These are phyloP conservation scores for Apodemus agrarius DNA, from an alignment of 2,797 vertebrate genomes.

Conservation along the genomic window DNA sequence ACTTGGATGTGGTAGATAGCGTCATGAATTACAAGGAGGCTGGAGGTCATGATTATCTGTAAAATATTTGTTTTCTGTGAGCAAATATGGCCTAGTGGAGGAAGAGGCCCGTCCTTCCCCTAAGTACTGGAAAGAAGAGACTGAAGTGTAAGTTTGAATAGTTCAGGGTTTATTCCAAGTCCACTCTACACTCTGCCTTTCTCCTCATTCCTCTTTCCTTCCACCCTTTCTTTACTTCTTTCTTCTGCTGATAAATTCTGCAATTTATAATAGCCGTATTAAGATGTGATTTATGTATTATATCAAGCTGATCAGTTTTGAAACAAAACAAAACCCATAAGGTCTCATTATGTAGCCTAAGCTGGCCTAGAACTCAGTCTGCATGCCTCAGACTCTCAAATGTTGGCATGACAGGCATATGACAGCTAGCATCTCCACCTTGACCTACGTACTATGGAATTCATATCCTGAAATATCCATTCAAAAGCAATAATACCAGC, in stretches of 20 bases:
- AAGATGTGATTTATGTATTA: background rate
- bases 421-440: background rate
- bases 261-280: background rate
- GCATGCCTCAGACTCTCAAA: background rate
- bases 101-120: background rate
- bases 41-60: background rate
- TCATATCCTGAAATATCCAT: background rate
- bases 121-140: background rate
- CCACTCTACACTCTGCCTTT: background rate
- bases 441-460: background rate
- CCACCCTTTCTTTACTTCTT: too few relatives aligned
- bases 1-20: background rate
- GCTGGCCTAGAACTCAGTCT: background rate
- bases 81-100: background rate
- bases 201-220: background rate
- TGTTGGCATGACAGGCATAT: background rate
- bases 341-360: background rate
- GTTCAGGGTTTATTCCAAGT: background rate
- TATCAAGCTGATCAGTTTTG: background rate
- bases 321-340: background rate
- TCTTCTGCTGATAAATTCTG: background rate
- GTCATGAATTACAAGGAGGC: conserved; percentile 9
- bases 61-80: conserved; percentile 5
- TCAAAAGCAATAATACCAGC: background rate
- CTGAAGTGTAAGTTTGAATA: background rate